A percentile compares a stretch with the other conserved stretches of the same genome.
Evolutionary conservation across 2,797 vertebrate species (phyloP).

Genomic region (Pangasius djambal): DNA sequence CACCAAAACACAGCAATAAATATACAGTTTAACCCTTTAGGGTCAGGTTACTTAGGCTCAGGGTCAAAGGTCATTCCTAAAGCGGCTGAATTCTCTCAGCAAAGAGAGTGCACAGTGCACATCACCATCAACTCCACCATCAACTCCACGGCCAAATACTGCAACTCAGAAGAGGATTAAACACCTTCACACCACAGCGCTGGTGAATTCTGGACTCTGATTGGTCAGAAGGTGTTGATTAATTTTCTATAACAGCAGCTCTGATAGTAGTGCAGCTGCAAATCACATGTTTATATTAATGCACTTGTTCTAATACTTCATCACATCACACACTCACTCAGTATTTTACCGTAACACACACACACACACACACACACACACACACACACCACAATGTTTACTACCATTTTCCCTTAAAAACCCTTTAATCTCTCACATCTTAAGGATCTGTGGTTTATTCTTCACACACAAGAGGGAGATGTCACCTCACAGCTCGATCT

Average conservation of each 20-base stretch:
- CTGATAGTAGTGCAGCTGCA: neutral
- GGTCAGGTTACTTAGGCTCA: neutral
- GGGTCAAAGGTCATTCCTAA: conserved; percentile 29
- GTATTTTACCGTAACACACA: neutral
- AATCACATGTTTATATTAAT: neutral
- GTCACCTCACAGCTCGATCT: neutral
- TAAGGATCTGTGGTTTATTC: neutral
- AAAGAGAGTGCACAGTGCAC: no score
- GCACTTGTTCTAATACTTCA: neutral
- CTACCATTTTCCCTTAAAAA: neutral
- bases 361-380: neutral
- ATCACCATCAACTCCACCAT: neutral
- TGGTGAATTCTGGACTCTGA: neutral
- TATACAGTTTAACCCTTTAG: conserved; percentile 17
- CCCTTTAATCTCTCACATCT: neutral
- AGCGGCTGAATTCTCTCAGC: neutral
- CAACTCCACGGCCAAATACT: neutral
- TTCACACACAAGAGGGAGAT: neutral
- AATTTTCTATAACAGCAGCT: neutral
- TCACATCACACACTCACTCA: neutral
- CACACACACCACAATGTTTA: neutral
- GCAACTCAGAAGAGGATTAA: no score
- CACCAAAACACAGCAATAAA: conserved; percentile 46
- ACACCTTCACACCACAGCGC: neutral
- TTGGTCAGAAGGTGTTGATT: conserved; percentile 2